Percentiles rank a stretch among this genome's conserved stretches.
These are phyloP conservation scores for Plodia interpunctella DNA, from an alignment of 1,140 invertebrate genomes.

Conservation along the genomic window DNA sequence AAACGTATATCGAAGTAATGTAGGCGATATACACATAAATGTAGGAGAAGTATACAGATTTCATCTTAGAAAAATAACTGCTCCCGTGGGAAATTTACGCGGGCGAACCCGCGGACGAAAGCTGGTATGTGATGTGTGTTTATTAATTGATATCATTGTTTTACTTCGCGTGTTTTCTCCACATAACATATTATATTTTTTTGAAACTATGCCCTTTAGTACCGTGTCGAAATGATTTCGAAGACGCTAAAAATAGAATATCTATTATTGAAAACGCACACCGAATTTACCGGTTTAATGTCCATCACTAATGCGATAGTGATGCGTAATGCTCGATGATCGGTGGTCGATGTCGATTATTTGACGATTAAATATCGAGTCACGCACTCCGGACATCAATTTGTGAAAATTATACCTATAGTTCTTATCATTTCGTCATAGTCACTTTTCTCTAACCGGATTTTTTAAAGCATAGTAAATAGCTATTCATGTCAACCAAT, in stretches of 20 bases:
- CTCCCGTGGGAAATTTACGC: too few species aligned
- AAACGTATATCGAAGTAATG: too few species aligned
- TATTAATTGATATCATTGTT: too few species aligned
- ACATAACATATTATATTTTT: background rate
- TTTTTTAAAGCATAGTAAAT: too few species aligned
- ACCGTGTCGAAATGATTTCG: background rate
- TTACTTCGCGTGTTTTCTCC: background rate
- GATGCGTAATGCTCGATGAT: background rate
- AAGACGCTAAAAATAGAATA: background rate
- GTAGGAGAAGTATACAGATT: too few species aligned
- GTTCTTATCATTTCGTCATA: constrained; percentile 16
- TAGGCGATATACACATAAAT: too few species aligned
- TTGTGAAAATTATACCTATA: background rate
- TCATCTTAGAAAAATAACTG: too few species aligned
- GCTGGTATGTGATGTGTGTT: too few species aligned
- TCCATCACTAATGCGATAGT: constrained; percentile 3
- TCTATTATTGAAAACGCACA: background rate
- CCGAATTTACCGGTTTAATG: background rate
- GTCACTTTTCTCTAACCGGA: too few species aligned
- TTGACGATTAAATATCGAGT: background rate
- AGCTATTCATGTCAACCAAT: too few species aligned
- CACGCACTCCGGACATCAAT: background rate
- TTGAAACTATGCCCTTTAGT: background rate
- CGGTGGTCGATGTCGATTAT: constrained; percentile 1
- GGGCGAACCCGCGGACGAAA: too few species aligned